phyloP scores from a whole-genome alignment of 2,113 vertebrate species.

The Mustela nigripes region DNA sequence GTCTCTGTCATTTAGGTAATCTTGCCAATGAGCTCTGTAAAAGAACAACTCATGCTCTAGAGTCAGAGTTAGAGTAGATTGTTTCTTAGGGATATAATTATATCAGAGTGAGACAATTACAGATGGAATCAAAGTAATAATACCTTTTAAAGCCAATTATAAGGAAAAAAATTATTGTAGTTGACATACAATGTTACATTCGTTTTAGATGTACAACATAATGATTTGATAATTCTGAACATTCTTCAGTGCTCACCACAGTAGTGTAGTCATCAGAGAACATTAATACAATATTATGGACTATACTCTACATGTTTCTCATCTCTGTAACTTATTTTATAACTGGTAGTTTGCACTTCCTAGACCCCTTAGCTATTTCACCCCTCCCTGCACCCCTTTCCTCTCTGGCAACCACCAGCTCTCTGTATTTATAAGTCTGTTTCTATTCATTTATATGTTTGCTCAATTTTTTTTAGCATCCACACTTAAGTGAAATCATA shows the following conservation, averaged over 20 bases:
- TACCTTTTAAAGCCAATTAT: not conserved
- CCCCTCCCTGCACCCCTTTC: not conserved
- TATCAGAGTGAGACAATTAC: not conserved
- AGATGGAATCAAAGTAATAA: constrained; percentile 32
- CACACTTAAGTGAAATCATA: not conserved
- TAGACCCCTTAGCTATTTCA: not conserved
- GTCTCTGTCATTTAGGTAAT: constrained; percentile 27
- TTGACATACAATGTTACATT: not conserved
- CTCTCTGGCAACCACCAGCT: not conserved
- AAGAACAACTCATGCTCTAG: not conserved
- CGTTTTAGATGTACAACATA: not conserved
- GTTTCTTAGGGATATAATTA: constrained; percentile 29
- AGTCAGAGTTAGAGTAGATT: not conserved
- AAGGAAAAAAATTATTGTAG: not conserved
- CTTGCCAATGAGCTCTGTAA: not conserved
- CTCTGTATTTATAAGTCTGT: not conserved
- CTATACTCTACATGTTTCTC: not conserved
- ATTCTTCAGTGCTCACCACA: not conserved
- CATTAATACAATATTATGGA: not conserved
- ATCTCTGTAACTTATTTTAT: not conserved
- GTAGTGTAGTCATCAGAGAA: not conserved
- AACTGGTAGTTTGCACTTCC: not conserved
- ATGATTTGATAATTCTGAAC: not conserved
- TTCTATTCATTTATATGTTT: not conserved
- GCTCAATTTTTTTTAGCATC: not conserved